Conservation (phyloP, 2,797 vertebrate species). For the Periophthalmus magnuspinnatus region DNA sequence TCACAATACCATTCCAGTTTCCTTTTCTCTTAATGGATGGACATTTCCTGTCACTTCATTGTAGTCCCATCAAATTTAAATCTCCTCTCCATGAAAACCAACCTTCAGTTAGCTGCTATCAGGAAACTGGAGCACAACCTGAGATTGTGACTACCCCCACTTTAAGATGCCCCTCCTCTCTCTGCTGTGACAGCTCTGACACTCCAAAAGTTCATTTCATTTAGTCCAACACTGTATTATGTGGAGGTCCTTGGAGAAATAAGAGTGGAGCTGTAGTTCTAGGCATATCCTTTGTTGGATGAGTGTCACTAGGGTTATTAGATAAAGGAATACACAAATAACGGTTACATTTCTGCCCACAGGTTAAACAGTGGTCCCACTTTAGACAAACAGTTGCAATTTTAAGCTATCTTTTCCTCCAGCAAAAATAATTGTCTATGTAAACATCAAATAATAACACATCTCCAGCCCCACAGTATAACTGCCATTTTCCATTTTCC, state of each 20-base stretch:
- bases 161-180: constrained; percentile 26
- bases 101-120: constrained; percentile 61
- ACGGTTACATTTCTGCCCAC: constrained; percentile 30
- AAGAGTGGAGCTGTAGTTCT: constrained; percentile 59
- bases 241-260: constrained; percentile 66
- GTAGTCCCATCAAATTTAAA: constrained; percentile 28
- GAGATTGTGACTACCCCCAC: constrained; percentile 26
- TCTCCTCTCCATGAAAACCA: constrained; percentile 19
- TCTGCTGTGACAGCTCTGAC: constrained; percentile 39
- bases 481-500: too few species aligned
- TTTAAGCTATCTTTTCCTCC: neutral
- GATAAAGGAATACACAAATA: constrained; percentile 42
- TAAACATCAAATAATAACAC: neutral
- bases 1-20: constrained; percentile 41
- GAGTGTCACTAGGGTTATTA: constrained; percentile 48
- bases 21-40: constrained; percentile 45
- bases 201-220: constrained; percentile 50
- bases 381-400: neutral
- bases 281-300: constrained; percentile 55
- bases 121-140: constrained; percentile 50
- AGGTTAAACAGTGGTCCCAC: neutral
- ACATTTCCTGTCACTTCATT: constrained; percentile 44
- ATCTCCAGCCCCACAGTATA: neutral
- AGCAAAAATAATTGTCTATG: neutral
- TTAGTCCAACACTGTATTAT: constrained; percentile 54